Percentiles rank a stretch among this genome's conserved stretches.
Evolutionary conservation across 53 echinoderm and acorn worm species (phyloP).

Genomic region (Actinopyga echinites): DNA sequence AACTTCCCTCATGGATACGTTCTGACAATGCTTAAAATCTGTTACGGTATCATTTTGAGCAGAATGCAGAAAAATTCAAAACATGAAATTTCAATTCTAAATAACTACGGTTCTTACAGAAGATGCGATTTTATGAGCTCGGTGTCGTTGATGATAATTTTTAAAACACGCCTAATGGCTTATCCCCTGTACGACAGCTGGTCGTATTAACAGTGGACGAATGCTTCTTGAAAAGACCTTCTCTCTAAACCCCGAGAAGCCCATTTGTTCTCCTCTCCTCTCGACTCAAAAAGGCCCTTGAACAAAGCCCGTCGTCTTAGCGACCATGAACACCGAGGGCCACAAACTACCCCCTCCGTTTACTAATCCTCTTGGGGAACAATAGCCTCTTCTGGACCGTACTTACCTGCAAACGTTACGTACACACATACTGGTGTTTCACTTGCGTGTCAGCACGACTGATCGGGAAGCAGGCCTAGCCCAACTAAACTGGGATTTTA

Average conservation of each 20-base stretch:
- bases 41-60: too few species aligned
- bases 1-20: too few species aligned
- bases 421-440: neutral
- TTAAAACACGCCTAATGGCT: too few species aligned
- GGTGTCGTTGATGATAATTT: too few species aligned
- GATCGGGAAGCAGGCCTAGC: neutral
- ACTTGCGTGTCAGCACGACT: neutral
- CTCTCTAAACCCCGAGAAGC: neutral
- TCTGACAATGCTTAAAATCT: too few species aligned
- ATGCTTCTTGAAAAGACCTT: too few species aligned
- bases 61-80: too few species aligned
- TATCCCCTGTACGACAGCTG: neutral
- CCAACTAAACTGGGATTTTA: neutral
- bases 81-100: neutral
- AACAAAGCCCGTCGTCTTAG: constrained; percentile 25
- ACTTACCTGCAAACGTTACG: neutral
- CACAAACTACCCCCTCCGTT: constrained; percentile 17
- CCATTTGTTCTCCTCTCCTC: neutral
- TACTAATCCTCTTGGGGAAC: neutral
- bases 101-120: neutral
- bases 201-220: neutral
- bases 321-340: constrained; percentile 22
- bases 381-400: neutral
- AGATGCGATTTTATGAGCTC: too few species aligned
- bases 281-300: too few species aligned